A percentile compares a stretch with the other conserved stretches of the same genome.
phyloP scores from a whole-genome alignment of 2,888 invertebrate genomes.

The Endotricha flammealis region DNA sequence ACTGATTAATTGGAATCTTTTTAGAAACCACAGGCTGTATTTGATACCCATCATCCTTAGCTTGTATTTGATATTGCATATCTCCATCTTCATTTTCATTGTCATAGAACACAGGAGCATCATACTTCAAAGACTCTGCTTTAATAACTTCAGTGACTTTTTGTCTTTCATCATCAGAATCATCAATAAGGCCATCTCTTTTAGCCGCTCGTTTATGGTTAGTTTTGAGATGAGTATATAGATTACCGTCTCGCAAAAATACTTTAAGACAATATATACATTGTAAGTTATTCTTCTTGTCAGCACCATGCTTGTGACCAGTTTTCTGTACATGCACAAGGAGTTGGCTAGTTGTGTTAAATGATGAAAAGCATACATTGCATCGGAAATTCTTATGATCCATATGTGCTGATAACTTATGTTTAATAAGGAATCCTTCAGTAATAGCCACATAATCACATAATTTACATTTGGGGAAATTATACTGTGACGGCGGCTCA shows the following conservation, averaged over 20 bases:
- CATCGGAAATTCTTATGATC: constrained; percentile 70
- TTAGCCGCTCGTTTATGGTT: constrained; percentile 81
- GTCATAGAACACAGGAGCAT: constrained; percentile 24
- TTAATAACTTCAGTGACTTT: constrained; percentile 13
- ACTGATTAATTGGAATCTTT: constrained; percentile 28
- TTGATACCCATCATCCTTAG: constrained; percentile 51
- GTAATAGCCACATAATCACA: constrained; percentile 88
- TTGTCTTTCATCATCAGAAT: constrained; percentile 65
- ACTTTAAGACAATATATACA: constrained; percentile 87
- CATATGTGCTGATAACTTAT: constrained; percentile 83
- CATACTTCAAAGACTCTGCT: constrained; percentile 15
- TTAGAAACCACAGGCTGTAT: constrained; percentile 69
- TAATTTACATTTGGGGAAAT: constrained; percentile 87
- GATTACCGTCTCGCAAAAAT: constrained; percentile 82
- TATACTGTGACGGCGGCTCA: constrained; percentile 82
- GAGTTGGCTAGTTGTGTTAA: constrained; percentile 55
- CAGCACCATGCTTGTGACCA: constrained; percentile 68
- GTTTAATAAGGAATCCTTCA: constrained; percentile 82
- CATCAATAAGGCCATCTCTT: constrained; percentile 82
- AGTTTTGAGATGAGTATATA: constrained; percentile 84
- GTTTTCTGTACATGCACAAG: constrained; percentile 76
- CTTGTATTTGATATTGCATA: constrained; percentile 51
- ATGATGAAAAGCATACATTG: constrained; percentile 76
- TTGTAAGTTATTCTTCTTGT: constrained; percentile 68
- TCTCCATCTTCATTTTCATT: constrained; percentile 49